Conservation (phyloP, 2,888 invertebrate species). For the Ectropis crepuscularia region DNA sequence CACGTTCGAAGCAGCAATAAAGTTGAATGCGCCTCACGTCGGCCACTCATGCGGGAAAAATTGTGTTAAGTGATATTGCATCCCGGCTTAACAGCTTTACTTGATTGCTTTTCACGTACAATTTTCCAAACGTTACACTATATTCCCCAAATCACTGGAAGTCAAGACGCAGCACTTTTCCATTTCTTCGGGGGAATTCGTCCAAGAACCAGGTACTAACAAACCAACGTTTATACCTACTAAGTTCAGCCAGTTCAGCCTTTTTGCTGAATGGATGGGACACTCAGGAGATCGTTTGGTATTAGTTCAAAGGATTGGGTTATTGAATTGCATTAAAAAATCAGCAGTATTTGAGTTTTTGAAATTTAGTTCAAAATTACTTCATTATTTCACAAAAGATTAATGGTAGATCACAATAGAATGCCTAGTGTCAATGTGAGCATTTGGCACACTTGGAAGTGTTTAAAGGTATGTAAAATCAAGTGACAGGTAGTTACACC, state of each 20-base stretch:
- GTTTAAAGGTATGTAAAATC: too few species aligned
- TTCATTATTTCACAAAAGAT: too few species aligned
- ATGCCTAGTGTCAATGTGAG: too few species aligned
- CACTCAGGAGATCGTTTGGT: too few species aligned
- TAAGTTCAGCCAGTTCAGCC: constrained; percentile 6
- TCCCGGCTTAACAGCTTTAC: constrained; percentile 15
- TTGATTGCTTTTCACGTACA: constrained; percentile 10
- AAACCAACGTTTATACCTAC: neutral
- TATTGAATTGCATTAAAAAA: too few species aligned
- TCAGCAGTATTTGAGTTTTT: too few species aligned
- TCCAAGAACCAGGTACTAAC: constrained; percentile 2
- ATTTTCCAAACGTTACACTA: too few species aligned
- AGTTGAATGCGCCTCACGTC: neutral
- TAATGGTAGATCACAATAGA: too few species aligned
- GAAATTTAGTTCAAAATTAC: too few species aligned
- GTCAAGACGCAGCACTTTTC: neutral
- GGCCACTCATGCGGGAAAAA: constrained; percentile 5
- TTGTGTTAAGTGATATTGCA: neutral
- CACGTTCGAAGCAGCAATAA: constrained; percentile 4
- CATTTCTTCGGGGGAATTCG: constrained; percentile 5
- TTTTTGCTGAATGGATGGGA: neutral
- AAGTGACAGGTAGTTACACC: too few species aligned
- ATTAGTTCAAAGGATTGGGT: too few species aligned
- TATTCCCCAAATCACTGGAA: constrained; percentile 6
- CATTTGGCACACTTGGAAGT: too few species aligned